These are phyloP conservation scores for Sebastes nivosus DNA, from an alignment of 2,797 vertebrate species.

Conservation along the genomic window DNA sequence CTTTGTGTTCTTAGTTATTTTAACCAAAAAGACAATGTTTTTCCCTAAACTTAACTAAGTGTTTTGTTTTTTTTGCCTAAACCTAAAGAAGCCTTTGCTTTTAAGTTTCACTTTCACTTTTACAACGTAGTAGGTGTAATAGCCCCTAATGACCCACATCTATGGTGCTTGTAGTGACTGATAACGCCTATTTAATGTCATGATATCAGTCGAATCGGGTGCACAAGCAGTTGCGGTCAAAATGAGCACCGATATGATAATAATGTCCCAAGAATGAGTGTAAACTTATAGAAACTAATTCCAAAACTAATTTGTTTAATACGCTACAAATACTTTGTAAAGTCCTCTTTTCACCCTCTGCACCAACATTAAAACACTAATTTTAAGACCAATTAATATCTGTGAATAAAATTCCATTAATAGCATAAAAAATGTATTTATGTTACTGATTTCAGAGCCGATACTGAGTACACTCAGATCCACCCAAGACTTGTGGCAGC, in stretches of 20 bases:
- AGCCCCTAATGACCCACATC: no score
- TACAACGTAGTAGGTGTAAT: no score
- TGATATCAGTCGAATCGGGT: no score
- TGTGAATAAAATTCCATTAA: background rate
- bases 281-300: background rate
- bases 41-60: no score
- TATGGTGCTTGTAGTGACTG: no score
- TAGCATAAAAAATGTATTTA: background rate
- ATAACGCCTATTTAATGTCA: no score
- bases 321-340: background rate
- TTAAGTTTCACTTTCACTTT: no score
- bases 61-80: no score
- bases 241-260: background rate
- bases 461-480: background rate
- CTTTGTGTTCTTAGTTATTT: no score
- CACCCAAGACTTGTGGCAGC: background rate
- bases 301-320: background rate
- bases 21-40: no score
- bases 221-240: background rate
- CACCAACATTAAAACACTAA: background rate
- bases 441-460: background rate
- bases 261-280: background rate
- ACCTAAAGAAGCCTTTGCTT: no score
- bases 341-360: background rate
- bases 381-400: background rate